Conservation (phyloP, 64 coral and sea anemone genomes). For the Trachythela sp. region DNA sequence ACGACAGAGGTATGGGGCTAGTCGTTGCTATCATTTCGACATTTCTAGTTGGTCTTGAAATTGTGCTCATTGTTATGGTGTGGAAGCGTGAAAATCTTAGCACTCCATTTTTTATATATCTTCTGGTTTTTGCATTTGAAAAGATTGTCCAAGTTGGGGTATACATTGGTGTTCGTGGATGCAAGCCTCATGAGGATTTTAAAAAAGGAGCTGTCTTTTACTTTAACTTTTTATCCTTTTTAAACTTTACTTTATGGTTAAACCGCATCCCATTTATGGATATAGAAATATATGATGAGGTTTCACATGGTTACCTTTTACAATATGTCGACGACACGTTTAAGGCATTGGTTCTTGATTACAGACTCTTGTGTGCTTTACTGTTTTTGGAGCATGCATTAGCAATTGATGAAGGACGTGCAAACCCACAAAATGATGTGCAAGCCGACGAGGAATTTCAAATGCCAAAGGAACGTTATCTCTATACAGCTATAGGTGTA, state of each 20-base stretch:
- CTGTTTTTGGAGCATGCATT: slow-evolving; percentile 2
- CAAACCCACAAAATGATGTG: not conserved
- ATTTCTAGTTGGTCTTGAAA: not conserved
- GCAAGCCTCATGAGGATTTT: not conserved
- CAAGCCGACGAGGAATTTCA: not conserved
- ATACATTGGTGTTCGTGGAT: not conserved
- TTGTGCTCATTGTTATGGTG: not conserved
- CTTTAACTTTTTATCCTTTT: not conserved
- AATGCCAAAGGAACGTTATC: not conserved
- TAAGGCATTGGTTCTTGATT: not conserved
- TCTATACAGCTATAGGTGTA: not conserved
- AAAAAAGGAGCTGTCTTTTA: not conserved
- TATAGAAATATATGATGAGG: not conserved
- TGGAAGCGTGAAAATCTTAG: not conserved
- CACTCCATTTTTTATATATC: not conserved
- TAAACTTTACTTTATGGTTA: not conserved
- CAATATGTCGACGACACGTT: not conserved
- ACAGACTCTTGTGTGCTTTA: not conserved
- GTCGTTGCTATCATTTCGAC: not conserved
- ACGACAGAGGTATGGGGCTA: not conserved
- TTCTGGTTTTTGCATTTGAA: not conserved
- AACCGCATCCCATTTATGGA: not conserved
- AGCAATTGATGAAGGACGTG: not conserved
- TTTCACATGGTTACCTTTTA: not conserved
- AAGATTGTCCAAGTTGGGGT: not conserved